phyloP scores from a whole-genome alignment of 2,888 invertebrate species.

The Hartigia nigra region DNA sequence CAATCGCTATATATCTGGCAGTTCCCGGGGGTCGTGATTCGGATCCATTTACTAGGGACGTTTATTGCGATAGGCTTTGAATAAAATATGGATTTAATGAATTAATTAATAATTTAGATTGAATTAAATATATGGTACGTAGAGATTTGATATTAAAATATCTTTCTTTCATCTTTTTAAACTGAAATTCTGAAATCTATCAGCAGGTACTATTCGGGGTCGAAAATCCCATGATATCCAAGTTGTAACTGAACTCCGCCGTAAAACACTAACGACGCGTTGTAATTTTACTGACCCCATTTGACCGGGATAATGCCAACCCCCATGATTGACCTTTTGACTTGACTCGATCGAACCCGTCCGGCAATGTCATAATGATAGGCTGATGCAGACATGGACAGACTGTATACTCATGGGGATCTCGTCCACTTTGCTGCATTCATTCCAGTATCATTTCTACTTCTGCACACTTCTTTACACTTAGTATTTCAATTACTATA shows the following conservation, averaged over 20 bases:
- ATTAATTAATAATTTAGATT: background rate
- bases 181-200: background rate
- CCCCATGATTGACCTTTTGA: constrained; percentile 34
- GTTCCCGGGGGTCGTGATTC: background rate
- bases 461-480: background rate
- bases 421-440: background rate
- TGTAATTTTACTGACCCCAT: constrained; percentile 58
- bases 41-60: background rate
- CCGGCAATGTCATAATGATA: constrained; percentile 32
- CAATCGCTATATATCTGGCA: background rate
- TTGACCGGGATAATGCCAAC: constrained; percentile 59
- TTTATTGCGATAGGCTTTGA: background rate
- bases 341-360: constrained; percentile 20
- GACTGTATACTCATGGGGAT: background rate
- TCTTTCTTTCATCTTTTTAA: background rate
- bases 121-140: background rate
- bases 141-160: background rate
- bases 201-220: constrained; percentile 19
- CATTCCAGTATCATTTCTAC: background rate
- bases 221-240: constrained; percentile 29
- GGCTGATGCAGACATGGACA: background rate
- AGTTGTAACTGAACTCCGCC: constrained; percentile 24
- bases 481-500: background rate
- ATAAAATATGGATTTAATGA: background rate
- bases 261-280: constrained; percentile 44